These are phyloP conservation scores for Podarcis raffonei DNA, from an alignment of 2,113 vertebrate species.

Conservation along the genomic window DNA sequence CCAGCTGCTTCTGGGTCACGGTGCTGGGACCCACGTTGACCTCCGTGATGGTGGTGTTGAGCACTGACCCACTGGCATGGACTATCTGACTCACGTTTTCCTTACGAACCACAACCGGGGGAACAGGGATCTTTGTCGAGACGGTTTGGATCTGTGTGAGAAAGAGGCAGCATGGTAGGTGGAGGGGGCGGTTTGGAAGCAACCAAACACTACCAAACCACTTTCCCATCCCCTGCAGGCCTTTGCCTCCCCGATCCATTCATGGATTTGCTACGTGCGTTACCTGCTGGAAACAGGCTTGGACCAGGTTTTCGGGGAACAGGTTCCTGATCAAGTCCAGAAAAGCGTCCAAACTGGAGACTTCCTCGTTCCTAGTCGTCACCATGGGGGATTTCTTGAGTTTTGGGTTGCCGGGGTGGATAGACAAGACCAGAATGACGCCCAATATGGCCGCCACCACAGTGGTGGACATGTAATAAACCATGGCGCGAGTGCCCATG, in stretches of 20 bases:
- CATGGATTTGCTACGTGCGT: too few species aligned
- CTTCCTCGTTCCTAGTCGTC: slow-evolving; percentile 72
- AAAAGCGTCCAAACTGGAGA: slow-evolving; percentile 86
- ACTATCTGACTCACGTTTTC: slow-evolving; percentile 34
- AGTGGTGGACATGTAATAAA: slow-evolving; percentile 86
- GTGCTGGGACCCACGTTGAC: slow-evolving; percentile 62
- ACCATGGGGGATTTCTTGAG: slow-evolving; percentile 54
- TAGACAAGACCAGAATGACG: slow-evolving; percentile 83
- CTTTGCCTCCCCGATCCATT: background rate
- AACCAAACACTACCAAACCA: background rate
- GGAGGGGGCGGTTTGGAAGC: too few species aligned
- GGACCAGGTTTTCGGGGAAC: slow-evolving; percentile 86
- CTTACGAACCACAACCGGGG: slow-evolving; percentile 59
- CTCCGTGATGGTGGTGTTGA: slow-evolving; percentile 36
- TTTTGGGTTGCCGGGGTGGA: slow-evolving; percentile 85
- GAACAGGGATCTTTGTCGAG: slow-evolving; percentile 69
- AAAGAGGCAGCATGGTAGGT: background rate
- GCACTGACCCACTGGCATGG: slow-evolving; percentile 22
- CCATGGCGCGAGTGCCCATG: slow-evolving; percentile 85
- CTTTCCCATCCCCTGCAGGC: background rate
- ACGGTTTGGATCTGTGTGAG: slow-evolving; percentile 80
- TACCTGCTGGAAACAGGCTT: slow-evolving; percentile 87
- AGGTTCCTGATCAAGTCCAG: slow-evolving; percentile 85
- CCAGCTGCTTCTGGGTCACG: slow-evolving; percentile 76
- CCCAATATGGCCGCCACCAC: slow-evolving; percentile 81